Evolutionary conservation across 2,888 invertebrate species (phyloP), one percentile per base, ranked within the genome.

Genomic region (Tetragonisca angustula): DNA sequence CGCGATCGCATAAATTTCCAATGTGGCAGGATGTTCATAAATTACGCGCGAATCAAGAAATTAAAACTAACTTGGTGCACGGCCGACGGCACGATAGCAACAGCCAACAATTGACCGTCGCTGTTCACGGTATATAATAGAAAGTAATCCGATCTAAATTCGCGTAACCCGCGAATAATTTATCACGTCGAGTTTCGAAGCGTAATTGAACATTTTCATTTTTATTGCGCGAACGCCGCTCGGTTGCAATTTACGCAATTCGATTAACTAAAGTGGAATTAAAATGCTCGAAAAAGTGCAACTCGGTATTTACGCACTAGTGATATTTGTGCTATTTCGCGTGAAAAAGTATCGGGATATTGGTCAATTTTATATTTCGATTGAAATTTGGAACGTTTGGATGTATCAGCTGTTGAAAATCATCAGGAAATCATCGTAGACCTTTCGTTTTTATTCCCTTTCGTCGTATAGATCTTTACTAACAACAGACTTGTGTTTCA

Each of bases 111-210:
- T 70, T 52, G 70, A 49, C 43, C 36, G 43, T 4, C 50, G 17
- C 52, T 62, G 24, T 56, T 64, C 56, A 5, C 21, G 62, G 32
- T 32, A 49, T 43, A 43, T 43, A 56, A 69, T 69, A 79, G 62
- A 69, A 68, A 54, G 49, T 68, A 62, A 43, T 27, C 17, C 11
- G 68, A 72, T 72, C 79, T 72, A 72, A 79, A 79, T 71, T 54
- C 72, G 17, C 62, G 17, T 65, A 50, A 59, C 17, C 65, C 54
- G 36, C 70, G 70, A 80, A 80, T 81, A 79, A 81, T 81, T 79
- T 68, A 79, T 81, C 81, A 62, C 32, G 49, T 17, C 56, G 24
- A 69, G 52, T 79, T 24, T 73, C 62, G 24, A 27, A 70, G 24
- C 36, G 24, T 17, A 68, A 69, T 56, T 50, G 59, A 87, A 61